A percentile compares a stretch with the other conserved stretches of the same genome.
phyloP scores from a whole-genome alignment of 1,140 invertebrate genomes.

The Hylyphantes graminicola region DNA sequence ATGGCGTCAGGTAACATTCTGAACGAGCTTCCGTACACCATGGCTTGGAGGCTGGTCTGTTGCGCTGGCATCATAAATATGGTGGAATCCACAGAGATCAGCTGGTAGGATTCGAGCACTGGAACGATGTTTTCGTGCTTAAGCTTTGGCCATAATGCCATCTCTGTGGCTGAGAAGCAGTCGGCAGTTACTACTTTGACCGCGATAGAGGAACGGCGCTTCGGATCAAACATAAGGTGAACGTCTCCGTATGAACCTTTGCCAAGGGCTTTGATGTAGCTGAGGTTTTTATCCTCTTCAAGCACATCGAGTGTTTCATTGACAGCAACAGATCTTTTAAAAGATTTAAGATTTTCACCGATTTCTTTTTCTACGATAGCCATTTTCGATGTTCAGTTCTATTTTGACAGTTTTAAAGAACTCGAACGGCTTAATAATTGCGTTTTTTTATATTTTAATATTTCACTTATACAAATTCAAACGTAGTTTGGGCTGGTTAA shows the following conservation, averaged over 20 bases:
- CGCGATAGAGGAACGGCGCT: background rate
- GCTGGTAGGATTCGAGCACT: background rate
- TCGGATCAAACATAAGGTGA: constrained; percentile 19
- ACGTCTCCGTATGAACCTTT: constrained; percentile 45
- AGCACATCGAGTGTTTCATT: constrained; percentile 9
- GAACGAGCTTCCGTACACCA: constrained; percentile 7
- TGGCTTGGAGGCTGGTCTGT: constrained; percentile 1
- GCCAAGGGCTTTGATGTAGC: constrained; percentile 6
- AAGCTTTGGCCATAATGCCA: constrained; percentile 6
- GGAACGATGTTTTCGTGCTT: constrained; percentile 30
- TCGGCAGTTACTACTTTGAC: constrained; percentile 29
- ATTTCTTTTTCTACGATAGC: no score
- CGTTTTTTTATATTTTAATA: no score
- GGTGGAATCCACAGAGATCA: background rate
- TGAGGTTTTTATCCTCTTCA: constrained; percentile 6
- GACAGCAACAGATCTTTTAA: background rate
- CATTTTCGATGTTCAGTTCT: no score
- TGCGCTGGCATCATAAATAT: constrained; percentile 41
- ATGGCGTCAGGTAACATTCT: background rate
- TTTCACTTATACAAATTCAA: no score
- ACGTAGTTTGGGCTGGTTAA: no score
- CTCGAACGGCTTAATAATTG: no score
- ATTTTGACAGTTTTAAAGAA: no score
- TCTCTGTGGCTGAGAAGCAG: background rate
- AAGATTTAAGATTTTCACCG: no score